Base-by-base conservation (phyloP, 2,113 vertebrate genomes). In the Perca schrenkii region DNA sequence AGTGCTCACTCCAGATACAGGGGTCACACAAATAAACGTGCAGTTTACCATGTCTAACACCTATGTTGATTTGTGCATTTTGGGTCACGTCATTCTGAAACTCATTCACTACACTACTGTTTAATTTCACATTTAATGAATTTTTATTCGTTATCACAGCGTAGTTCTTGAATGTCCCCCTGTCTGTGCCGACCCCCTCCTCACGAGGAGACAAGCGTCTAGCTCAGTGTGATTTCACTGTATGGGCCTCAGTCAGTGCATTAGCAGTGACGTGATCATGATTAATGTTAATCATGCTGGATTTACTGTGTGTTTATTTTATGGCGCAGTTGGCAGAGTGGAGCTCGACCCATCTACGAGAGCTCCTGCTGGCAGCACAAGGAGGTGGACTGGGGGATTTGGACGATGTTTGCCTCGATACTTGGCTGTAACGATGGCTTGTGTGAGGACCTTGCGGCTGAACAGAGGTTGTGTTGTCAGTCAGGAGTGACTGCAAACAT, bases 291-390 rank as follows among this genome's bases (percentile, higher is more conserved):
- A 94, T 94, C 94, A 89, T 11, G 72, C 83, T 83, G 91, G 90
- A 94, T 94, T 94, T 93, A 94, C 88, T 87, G 92, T 74, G 85
- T 94, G 91, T 94, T 94, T 95, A 94, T 93, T 95, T 93, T 92
- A 89, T 89, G 87, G 90, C 75, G 83, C 88, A 82, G 82, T 93
- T 93, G 90, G 91, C 91, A 89, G 86, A 71, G 79, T 36, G 16
- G 54, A 74, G 66, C 68, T 62, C 16, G 36, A 88, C 84, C 83
- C 79, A 65, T 84, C 76, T 76, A 78, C 6, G 63, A 88, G 86
- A 79, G 77, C 88, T 88, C 88, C 89, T 80, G 88, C 89, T 92
- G 87, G 89, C 89, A 89, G 81, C 76, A 13, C 4, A 53, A 34
- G 57, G 72, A 88, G 82, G 74, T 79, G 68, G 84, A 82, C 77